Evolutionary conservation across 2,888 invertebrate genomes (phyloP), one percentile per base, ranked within the genome.

Genomic region (Rhingia campestris): DNA sequence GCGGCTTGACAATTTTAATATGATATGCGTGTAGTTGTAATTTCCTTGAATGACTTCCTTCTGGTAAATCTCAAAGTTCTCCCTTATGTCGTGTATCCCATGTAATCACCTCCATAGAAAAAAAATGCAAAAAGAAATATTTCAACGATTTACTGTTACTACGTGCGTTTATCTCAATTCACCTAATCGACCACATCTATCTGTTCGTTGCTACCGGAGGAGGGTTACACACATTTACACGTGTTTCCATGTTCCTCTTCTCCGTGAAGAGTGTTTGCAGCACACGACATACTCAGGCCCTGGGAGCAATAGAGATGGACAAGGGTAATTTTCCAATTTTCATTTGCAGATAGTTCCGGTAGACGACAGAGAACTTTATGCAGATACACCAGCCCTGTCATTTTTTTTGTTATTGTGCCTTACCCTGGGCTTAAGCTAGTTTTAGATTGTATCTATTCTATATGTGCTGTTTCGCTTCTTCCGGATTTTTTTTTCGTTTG

Each of bases 291-390:
- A 58, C 53, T 70, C 49, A 70, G 22, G 53, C 59, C 76, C 76
- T 41, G 53, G 70, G 49, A 76, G 70, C 66, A 47, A 66, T 70
- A 70, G 58, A 61, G 53, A 73, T 82, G 77, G 79, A 79, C 77
- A 79, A 82, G 82, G 82, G 82, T 79, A 82, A 82, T 82, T 82
- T 82, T 82, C 56, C 82, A 82, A 82, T 82, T 82, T 32, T 56
- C 73, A 73, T 73, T 35, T 66, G 67, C 22, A 22, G 22, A 22
- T 43, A 81, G 82, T 82, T 82, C 82, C 82, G 82, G 82, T 82
- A 82, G 82, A 77, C 73, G 33, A 63, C 67, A 73, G 66, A 75
- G 69, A 58, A 58, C 10, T 72, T 61, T 53, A 49, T 73, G 72
- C 32, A 41, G 51, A 59, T 32, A 59, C 61, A 30, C 49, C 59